Evolutionary conservation across 2,888 invertebrate genomes (phyloP).

Genomic region (Cataglyphis albicans): DNA sequence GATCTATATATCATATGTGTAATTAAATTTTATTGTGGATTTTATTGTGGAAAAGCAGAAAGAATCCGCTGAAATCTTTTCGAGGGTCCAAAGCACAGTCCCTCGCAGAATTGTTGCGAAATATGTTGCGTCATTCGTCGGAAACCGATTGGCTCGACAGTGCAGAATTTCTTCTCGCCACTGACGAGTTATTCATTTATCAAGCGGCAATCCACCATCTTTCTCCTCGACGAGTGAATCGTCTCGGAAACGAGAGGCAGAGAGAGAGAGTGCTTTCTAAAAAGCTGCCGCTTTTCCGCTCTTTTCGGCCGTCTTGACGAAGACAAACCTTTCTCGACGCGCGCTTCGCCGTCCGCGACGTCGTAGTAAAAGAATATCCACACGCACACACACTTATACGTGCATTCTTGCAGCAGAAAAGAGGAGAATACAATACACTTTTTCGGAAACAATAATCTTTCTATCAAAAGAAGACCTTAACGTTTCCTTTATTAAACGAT

Average conservation of each 20-base stretch:
- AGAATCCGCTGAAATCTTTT: background rate
- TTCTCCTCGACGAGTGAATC: conserved; percentile 68
- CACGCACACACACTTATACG: background rate
- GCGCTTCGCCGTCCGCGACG: conserved; percentile 39
- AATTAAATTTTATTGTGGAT: background rate
- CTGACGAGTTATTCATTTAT: conserved; percentile 72
- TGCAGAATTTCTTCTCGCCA: conserved; percentile 27
- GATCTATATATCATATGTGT: background rate
- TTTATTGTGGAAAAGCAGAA: background rate
- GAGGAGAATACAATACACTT: conserved; percentile 61
- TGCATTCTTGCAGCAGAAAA: conserved; percentile 39
- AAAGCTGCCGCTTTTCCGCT: conserved; percentile 70
- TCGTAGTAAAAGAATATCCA: conserved; percentile 44
- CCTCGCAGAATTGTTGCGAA: conserved; percentile 23
- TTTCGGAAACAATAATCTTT: conserved; percentile 39
- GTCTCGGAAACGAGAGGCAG: conserved; percentile 63
- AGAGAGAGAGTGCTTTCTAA: conserved; percentile 72
- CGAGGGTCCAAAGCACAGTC: background rate
- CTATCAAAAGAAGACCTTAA: conserved; percentile 25
- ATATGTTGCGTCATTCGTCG: conserved; percentile 43
- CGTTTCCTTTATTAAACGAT: conserved; percentile 15
- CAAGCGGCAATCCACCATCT: conserved; percentile 71
- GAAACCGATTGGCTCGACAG: conserved; percentile 43
- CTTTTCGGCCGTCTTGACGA: conserved; percentile 73
- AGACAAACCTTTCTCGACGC: conserved; percentile 71